Percentiles rank a stretch among this genome's conserved stretches.
Evolutionary conservation across 2,113 vertebrate genomes (phyloP).

Genomic region (Trochalopteron elliotii): DNA sequence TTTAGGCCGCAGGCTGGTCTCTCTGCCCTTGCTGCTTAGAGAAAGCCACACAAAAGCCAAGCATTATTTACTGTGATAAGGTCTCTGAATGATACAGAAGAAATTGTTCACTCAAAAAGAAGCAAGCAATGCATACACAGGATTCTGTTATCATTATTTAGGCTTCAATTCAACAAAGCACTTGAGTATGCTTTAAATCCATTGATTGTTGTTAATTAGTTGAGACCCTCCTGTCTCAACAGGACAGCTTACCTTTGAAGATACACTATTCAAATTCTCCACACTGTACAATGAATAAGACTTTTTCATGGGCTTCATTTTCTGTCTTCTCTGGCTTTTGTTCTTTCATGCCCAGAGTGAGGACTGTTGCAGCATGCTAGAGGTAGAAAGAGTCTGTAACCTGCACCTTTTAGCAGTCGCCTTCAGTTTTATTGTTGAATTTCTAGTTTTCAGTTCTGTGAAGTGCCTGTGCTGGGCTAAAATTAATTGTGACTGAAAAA

Average conservation of each 20-base stretch:
- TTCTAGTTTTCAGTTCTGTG: neutral
- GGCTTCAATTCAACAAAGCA: neutral
- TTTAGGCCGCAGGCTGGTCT: neutral
- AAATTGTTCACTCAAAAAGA: neutral
- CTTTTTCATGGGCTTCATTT: neutral
- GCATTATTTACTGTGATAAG: neutral
- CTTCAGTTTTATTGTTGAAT: neutral
- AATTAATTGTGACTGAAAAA: conserved; percentile 62
- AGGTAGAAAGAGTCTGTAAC: neutral
- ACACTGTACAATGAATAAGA: neutral
- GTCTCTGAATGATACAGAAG: neutral
- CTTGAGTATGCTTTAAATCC: neutral
- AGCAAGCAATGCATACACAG: neutral
- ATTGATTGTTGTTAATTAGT: neutral
- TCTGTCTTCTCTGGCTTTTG: neutral
- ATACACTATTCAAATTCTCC: neutral
- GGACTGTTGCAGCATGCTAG: neutral
- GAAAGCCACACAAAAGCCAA: neutral
- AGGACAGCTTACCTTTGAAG: neutral
- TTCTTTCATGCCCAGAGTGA: neutral
- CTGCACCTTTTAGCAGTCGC: neutral
- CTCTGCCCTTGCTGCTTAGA: neutral
- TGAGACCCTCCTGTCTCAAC: neutral
- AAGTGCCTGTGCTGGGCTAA: conserved; percentile 14
- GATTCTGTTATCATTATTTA: neutral